phyloP scores from a whole-genome alignment of 2,888 invertebrate species.

The Listrodromus nycthemerus region DNA sequence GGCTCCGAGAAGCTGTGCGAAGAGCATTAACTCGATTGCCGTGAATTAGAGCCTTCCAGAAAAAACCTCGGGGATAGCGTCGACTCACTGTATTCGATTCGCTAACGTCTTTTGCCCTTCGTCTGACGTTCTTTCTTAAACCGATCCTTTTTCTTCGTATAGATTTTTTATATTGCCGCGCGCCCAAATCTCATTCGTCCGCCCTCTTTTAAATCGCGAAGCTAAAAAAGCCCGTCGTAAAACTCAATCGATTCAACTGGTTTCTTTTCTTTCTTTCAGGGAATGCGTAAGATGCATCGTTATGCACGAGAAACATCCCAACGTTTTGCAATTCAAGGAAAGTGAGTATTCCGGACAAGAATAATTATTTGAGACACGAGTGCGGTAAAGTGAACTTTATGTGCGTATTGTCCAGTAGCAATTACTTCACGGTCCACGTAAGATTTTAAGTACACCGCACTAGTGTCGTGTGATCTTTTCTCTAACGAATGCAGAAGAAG shows the following conservation, averaged over 20 bases:
- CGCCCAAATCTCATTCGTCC: neutral
- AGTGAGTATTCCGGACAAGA: slow-evolving; percentile 86
- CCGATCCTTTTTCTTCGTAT: slow-evolving; percentile 46
- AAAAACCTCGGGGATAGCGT: slow-evolving; percentile 25
- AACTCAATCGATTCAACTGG: slow-evolving; percentile 52
- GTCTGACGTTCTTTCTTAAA: slow-evolving; percentile 12
- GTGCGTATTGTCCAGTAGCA: too few species aligned
- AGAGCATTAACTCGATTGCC: slow-evolving; percentile 72
- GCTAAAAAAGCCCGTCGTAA: slow-evolving; percentile 21
- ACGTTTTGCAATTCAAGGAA: slow-evolving; percentile 93
- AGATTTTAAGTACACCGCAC: too few species aligned
- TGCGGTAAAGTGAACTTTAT: too few species aligned
- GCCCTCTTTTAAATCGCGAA: slow-evolving; percentile 25
- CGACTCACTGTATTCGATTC: neutral
- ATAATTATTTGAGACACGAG: neutral
- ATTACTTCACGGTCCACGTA: too few species aligned
- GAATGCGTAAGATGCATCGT: slow-evolving; percentile 91
- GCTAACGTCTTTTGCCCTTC: slow-evolving; percentile 24
- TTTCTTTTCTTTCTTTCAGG: slow-evolving; percentile 85
- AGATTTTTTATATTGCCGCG: slow-evolving; percentile 60
- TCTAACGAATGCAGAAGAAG: too few species aligned
- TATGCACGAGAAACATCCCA: slow-evolving; percentile 91
- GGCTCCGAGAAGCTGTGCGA: slow-evolving; percentile 38
- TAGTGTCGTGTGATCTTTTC: too few species aligned
- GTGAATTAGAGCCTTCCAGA: slow-evolving; percentile 67